Evolutionary conservation across 2,888 invertebrate genomes (phyloP).

Genomic region (Halictus quadricinctus): DNA sequence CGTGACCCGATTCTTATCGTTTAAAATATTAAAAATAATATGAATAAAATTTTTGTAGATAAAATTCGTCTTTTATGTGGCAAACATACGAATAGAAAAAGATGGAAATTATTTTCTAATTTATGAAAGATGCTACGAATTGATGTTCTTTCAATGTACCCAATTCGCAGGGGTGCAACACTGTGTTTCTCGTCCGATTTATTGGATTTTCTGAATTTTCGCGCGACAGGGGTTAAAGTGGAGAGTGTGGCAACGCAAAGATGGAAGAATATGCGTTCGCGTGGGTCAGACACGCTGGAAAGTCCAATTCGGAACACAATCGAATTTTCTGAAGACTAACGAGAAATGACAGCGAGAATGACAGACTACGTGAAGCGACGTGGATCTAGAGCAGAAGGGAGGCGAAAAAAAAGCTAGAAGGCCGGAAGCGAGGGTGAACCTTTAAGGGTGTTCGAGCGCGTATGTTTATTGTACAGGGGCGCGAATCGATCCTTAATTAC

Average conservation of each 20-base stretch:
- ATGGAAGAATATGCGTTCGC: conserved; percentile 4
- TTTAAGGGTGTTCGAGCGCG: conserved; percentile 40
- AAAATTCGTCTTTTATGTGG: too few species aligned
- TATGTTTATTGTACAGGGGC: conserved; percentile 42
- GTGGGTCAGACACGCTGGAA: conserved; percentile 52
- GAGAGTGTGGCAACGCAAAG: conserved; percentile 19
- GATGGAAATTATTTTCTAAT: too few species aligned
- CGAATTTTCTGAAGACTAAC: conserved; percentile 54
- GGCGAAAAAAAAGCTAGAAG: conserved; percentile 37
- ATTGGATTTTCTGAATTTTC: background rate
- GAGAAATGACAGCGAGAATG: background rate
- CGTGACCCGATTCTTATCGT: too few species aligned
- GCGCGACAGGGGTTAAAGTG: background rate
- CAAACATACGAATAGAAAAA: too few species aligned
- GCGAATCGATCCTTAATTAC: conserved; percentile 56
- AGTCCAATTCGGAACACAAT: conserved; percentile 68
- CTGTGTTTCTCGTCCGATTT: background rate
- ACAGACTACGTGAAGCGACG: conserved; percentile 1
- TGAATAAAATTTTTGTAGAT: too few species aligned
- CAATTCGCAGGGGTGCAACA: too few species aligned
- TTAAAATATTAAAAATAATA: too few species aligned
- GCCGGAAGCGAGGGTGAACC: conserved; percentile 50
- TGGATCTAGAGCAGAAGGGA: conserved; percentile 41
- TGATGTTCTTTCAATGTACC: too few species aligned
- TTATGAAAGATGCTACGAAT: too few species aligned